phyloP scores from a whole-genome alignment of 2,888 invertebrate species.

The Agonum fuliginosum region DNA sequence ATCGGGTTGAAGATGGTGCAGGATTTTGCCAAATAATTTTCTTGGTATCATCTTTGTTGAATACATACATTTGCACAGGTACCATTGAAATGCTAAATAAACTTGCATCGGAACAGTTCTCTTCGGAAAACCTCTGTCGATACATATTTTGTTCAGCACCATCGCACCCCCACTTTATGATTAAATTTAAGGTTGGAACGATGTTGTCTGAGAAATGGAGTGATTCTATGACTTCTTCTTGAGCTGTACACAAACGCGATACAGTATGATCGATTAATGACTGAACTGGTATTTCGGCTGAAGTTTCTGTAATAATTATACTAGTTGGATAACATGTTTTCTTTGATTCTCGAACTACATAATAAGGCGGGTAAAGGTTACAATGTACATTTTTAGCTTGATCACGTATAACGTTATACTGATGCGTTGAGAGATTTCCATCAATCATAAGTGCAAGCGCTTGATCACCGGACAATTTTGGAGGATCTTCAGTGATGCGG shows the following conservation, averaged over 20 bases:
- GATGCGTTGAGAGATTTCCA: neutral
- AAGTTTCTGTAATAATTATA: neutral
- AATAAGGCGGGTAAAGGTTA: neutral
- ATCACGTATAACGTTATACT: neutral
- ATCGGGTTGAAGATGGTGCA: neutral
- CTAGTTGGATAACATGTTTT: neutral
- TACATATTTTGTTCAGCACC: neutral
- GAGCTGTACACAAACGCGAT: neutral
- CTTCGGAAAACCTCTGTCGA: neutral
- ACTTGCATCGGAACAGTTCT: neutral
- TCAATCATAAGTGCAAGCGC: neutral
- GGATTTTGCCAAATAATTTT: neutral
- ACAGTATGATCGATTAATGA: neutral
- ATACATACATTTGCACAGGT: neutral
- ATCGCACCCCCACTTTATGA: neutral
- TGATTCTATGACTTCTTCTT: neutral
- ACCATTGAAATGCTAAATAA: neutral
- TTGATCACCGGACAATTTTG: neutral
- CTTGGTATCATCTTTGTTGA: neutral
- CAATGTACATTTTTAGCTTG: neutral
- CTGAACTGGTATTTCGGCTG: neutral
- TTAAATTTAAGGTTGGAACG: neutral
- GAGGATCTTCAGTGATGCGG: neutral
- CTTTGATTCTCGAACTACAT: neutral
- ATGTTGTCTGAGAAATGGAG: neutral